A percentile compares a stretch with the other conserved stretches of the same genome.
Conservation (phyloP, 2,888 invertebrate genomes). For the Uropetala carovei region DNA sequence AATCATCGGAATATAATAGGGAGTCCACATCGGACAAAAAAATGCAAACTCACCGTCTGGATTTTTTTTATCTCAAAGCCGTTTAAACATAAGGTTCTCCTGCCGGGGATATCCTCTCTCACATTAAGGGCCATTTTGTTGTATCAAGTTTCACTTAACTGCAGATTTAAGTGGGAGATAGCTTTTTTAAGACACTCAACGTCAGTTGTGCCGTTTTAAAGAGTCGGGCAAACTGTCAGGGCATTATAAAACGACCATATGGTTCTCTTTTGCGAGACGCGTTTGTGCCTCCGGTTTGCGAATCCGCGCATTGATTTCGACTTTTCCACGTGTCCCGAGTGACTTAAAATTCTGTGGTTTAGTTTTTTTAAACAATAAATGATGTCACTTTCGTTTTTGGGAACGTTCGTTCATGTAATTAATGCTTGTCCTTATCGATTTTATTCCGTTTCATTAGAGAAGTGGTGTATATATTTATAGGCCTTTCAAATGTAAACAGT, state of each 20-base stretch:
- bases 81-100: neutral
- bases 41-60: slow-evolving; percentile 55
- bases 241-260: slow-evolving; percentile 23
- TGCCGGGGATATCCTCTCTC: neutral
- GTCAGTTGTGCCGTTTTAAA: slow-evolving; percentile 30
- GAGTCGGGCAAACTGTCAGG: slow-evolving; percentile 50
- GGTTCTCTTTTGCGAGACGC: neutral
- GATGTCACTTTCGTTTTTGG: neutral
- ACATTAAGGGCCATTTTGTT: slow-evolving; percentile 49
- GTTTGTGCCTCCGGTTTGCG: neutral
- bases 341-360: neutral
- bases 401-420: neutral
- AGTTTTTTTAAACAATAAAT: neutral
- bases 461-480: too few species aligned
- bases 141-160: slow-evolving; percentile 56
- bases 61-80: neutral
- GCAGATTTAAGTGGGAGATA: slow-evolving; percentile 40
- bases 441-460: neutral
- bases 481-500: too few species aligned
- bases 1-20: slow-evolving; percentile 41
- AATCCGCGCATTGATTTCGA: neutral
- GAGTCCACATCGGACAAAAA: neutral
- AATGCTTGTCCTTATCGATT: neutral
- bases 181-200: slow-evolving; percentile 51
- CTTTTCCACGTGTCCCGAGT: neutral